Evolutionary conservation across 53 echinoderm and acorn worm genomes (phyloP), one percentile per base, ranked within the genome.

Genomic region (Apostichopus leukothele): DNA sequence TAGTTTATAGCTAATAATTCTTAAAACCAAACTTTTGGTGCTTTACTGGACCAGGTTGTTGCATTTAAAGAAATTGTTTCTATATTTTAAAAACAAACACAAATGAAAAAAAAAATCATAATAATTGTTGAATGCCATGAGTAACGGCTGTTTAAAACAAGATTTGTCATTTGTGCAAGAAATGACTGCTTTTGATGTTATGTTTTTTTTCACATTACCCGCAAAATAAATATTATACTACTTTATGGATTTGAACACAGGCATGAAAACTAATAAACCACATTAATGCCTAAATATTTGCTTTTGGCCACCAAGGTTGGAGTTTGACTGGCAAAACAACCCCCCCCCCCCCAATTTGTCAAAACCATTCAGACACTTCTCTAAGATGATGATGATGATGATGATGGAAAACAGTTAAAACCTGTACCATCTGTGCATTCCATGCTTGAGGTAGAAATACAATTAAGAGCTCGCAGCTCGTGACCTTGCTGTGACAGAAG

Each of bases 401-500:
- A 39, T 39, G 4, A 63, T 13, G 63, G 63, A 13, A 63, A 61
- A 63, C 16, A 4, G 63, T 16, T 53, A 19, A 79, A n/a, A 39
- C n/a, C 5, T 50, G 50, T 51, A 51, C 79, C 79, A 79, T 79
- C 79, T 79, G 79, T 51, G 52, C 79, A 79, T 51, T 79, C 51
- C 53, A 52, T 53, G n/a, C 54, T 79, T 79, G 79, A 79, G 79
- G 79, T 79, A 53, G 39, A 53, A 50, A 79, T 79, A 50, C 79
- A 79, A 39, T 79, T 9, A 39, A 10, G 52, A 7, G 4, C 6
- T 77, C 77, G 9, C 63, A 21, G 54, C 18, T 52, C 12, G 19
- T 79, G 79, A 79, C 79, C 79, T 79, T 79, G 52, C n/a, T 79
- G 79, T 63, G 63, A 63, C 63, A 16, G 63, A 63, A 63, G 16